phyloP scores from a whole-genome alignment of 2,797 vertebrate species.

The Staurois parvus region DNA sequence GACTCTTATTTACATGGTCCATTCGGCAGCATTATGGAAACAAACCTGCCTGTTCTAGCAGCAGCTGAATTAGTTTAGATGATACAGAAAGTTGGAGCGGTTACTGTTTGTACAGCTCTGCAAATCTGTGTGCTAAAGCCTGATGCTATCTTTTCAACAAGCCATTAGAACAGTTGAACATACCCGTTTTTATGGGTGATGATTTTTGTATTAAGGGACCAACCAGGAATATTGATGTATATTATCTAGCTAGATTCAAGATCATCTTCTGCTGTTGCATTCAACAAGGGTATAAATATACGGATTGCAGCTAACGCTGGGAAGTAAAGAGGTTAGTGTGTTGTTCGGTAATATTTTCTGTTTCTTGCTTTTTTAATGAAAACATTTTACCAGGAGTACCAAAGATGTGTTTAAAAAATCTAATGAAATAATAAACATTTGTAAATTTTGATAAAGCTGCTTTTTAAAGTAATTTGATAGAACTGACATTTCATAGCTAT shows the following conservation, averaged over 20 bases:
- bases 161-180: conserved; percentile 17
- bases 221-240: conserved; percentile 6
- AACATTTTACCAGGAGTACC: too few relatives aligned
- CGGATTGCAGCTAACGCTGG: conserved; percentile 38
- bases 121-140: conserved; percentile 40
- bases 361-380: background rate
- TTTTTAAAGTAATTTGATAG: too few relatives aligned
- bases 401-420: background rate
- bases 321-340: conserved; percentile 30
- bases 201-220: conserved; percentile 24
- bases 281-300: background rate
- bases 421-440: too few relatives aligned
- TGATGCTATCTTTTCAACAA: conserved; percentile 12
- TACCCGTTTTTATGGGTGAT: background rate
- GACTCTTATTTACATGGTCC: conserved; percentile 14
- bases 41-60: conserved; percentile 52
- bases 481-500: too few relatives aligned
- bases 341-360: background rate
- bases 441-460: too few relatives aligned
- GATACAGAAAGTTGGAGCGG: conserved; percentile 31
- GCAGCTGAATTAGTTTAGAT: conserved; percentile 44
- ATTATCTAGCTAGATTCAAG: conserved; percentile 21
- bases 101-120: conserved; percentile 38
- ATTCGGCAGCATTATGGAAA: conserved; percentile 48
- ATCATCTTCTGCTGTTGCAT: conserved; percentile 1